Evolutionary conservation across 2,797 vertebrate genomes (phyloP), one percentile per base, ranked within the genome.

Genomic region (Tenualosa thibaudeaui): DNA sequence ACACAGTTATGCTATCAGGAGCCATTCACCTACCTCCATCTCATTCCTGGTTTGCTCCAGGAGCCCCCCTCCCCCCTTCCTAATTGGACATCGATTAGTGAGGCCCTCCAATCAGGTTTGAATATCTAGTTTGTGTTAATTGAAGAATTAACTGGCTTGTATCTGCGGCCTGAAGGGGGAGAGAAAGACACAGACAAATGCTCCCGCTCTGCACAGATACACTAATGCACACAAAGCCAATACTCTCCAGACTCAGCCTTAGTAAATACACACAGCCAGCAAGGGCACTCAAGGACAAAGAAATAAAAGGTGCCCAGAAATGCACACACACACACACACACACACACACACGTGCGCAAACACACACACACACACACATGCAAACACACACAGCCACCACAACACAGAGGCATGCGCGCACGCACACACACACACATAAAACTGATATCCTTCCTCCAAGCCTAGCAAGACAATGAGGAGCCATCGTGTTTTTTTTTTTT

Each of bases 11-110:
- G 40, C 19, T 78, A 78, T 78, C 71, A 78, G 37, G 37, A 43
- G 83, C 81, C 40, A 62, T 62, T 82, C 24, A 85, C 75, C 50
- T 51, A 51, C 50, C 84, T 87, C 89, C 88, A 92, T 89, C 89
- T 89, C 85, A 51, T 54, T 31, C 82, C 13, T 81, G 51, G 22
- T 82, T 78, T 82, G 62, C 31, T 43, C 71, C 50, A 78, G 89
- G 86, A 89, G 84, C 82, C 86, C 51, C 75, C n/a, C 78, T 50
- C 92, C 86, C 51, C 75, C 26, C 31, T 31, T 75, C 53, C 92
- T 95, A 95, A 95, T 94, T 94, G 94, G 93, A 94, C 93, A 95
- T 95, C 91, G 93, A 95, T 95, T 94, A 91, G 89, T 86, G 71
- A 88, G 87, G 88, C 86, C 86, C 86, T 90, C 90, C 92, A 94